Evolutionary conservation across 2,113 vertebrate genomes (phyloP).

Genomic region (Aldabrachelys gigantea): DNA sequence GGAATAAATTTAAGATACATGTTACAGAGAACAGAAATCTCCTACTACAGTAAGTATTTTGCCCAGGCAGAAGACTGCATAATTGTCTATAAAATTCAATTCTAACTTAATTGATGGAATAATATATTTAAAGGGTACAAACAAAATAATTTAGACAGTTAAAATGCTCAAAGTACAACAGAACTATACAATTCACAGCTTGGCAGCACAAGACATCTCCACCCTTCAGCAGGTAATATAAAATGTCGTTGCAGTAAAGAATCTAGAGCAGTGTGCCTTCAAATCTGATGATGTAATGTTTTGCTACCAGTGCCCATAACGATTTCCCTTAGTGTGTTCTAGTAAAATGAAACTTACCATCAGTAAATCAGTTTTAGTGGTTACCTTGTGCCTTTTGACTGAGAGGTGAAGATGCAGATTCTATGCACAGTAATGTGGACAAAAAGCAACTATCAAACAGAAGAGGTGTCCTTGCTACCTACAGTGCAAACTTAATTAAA

Average conservation of each 20-base stretch:
- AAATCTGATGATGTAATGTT: not conserved
- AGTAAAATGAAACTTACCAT: conserved; percentile 31
- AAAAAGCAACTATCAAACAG: conserved; percentile 31
- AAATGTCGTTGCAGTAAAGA: conserved; percentile 5
- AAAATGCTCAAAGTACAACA: conserved; percentile 74
- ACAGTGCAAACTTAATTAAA: conserved; percentile 11
- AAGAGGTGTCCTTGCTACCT: conserved; percentile 28
- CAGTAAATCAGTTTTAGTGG: not conserved
- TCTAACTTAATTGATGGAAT: conserved; percentile 89
- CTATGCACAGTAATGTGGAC: not conserved
- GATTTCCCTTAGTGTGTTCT: not conserved
- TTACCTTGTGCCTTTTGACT: conserved; percentile 48
- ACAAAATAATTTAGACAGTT: conserved; percentile 78
- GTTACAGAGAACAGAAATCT: conserved; percentile 92
- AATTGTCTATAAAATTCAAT: conserved; percentile 89
- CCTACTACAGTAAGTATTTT: conserved; percentile 85
- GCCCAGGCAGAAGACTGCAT: conserved; percentile 86
- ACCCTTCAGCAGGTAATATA: conserved; percentile 57
- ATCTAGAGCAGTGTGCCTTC: not conserved
- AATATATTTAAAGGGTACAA: conserved; percentile 81
- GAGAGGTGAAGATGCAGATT: conserved; percentile 36
- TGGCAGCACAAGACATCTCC: conserved; percentile 78
- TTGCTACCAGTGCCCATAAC: not conserved
- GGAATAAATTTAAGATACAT: conserved; percentile 80
- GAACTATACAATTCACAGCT: conserved; percentile 86